Evolutionary conservation across 2,888 invertebrate species (phyloP), one percentile per base, ranked within the genome.

Genomic region (Melanargia galathea): DNA sequence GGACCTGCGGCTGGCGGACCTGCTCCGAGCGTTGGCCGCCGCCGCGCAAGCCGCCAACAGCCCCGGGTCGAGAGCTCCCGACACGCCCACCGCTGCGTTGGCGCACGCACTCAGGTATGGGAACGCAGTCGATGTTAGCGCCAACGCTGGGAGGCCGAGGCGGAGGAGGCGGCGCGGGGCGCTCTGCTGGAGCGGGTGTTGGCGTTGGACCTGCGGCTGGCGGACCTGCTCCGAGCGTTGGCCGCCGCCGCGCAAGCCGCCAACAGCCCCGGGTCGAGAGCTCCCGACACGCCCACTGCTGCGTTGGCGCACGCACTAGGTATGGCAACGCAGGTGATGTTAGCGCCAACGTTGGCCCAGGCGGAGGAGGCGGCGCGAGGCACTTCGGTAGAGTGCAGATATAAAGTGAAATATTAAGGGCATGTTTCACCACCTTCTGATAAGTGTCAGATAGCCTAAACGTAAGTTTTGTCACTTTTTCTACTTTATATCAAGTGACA

Each of bases 201-300:
- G 67, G 75, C 78, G 54, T 73, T 85, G 2, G 96, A 96, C 85
- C 94, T 94, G 81, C 89, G 95, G 45, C 93, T 96, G 13, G 94
- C 95, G 11, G 95, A 95, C 78, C 86, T 96, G 74, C 87, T 96
- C n/a, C n/a, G n/a, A n/a, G n/a, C n/a, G n/a, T n/a, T n/a, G n/a
- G n/a, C n/a, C n/a, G n/a, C n/a, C n/a, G n/a, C n/a, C n/a, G n/a
- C n/a, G n/a, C n/a, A n/a, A n/a, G 75, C 93, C 71, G 80, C 94
- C 79, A 92, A 93, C 62, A 93, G 49, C 16, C 49, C 71, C 33
- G 55, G 75, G 22, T 22, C 81, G 30, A 54, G 64, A 7, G 56
- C 70, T 26, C 45, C 62, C 45, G 71, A 72, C 65, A 54, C 61
- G 6, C 69, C 68, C 43, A 67, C 69, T 13, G 67, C 62, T 6